Base-by-base conservation (phyloP, 2,888 invertebrate species). In the Auanema freiburgensis region DNA sequence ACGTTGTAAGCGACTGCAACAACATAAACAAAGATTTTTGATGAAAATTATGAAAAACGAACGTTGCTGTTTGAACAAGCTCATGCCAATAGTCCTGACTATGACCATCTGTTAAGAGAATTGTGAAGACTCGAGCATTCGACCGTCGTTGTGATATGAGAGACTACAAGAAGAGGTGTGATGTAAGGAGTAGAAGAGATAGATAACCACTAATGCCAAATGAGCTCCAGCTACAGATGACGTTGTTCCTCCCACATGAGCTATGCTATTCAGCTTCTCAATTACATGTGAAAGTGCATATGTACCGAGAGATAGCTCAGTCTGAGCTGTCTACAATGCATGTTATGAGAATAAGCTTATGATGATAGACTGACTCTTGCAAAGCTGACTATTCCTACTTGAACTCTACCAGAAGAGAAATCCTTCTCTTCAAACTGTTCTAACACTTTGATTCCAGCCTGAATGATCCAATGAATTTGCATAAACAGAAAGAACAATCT, bases 81-180 rank as follows among this genome's bases (percentile, higher is more conserved):
- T 63, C n/a, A 4, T 55, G 41, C 70, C 70, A 72, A 10, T 46
- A 53, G 57, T 69, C 70, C 56, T 66, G 70, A n/a, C 67, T 66
- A 54, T 75, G 67, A 6, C 75, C 74, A 49, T 72, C 72, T 16
- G 70, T 63, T 16, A 73, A 51, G n/a, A 76, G 67, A n/a, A 76
- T 53, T 12, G 71, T 61, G 21, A 78, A 57, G 8, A 78, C 67
- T 2, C 70, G 54, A 10, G 72, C 67, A 21, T 63, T 57, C n/a
- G 53, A 16, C 1, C 66, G 57, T 6, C 66, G 50, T 8, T 62
- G 50, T 41, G 56, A 41, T 5, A 59, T n/a, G 0, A 64, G 40
- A 8, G 21, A 8, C 56, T 59, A n/a, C n/a, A 44, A 59, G 56
- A n/a, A 10, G 14, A n/a, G 23, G 21, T 14, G 16, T 43, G 14